Base-by-base conservation (phyloP, 2,888 invertebrate species). In the Anoncus sp. region DNA sequence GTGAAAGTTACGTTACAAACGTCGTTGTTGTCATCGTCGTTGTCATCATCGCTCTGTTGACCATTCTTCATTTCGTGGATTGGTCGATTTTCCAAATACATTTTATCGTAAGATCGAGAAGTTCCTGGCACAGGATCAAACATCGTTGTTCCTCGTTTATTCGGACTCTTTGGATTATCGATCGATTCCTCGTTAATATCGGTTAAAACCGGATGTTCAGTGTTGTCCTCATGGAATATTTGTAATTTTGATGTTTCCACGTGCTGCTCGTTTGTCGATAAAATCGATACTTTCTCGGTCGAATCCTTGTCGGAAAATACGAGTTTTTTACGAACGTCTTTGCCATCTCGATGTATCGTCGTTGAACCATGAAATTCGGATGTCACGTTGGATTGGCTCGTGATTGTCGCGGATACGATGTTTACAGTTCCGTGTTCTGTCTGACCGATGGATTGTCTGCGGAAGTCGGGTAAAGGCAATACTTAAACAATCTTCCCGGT, bases 1-100 rank as follows among this genome's bases (percentile, higher is more conserved):
- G 85, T 88, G 35, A 86, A 89, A 10, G 87, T 87, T 31, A 83
- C 77, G 40, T 85, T 80, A 63, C 81, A 84, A 35, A 74, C 22
- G 38, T 86, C 80, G 16, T 84, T 80, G 31, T 85, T 81, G 40
- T 82, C 77, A 7, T 82, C 77, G 27, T 47, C 55, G n/a, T 74
- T 40, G 14, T 70, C 70, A n/a, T 43, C 45, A 31, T 63, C 47
- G 35, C 22, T 53, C 2, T 45, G 0, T 18, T 2, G 45, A 16
- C 6, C 12, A 60, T 57, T n/a, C 62, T 69, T 18, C 45, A 40
- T 24, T n/a, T 40, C 72, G 27, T 16, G 20, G 10, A 14, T n/a
- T 14, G 9, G 31, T 16, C 22, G 43, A 27, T 31, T 22, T 3
- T 12, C 31, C 12, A 24, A n/a, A 27, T 47, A 6, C 22, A 16